Evolutionary conservation across 2,888 invertebrate species (phyloP).

Genomic region (Dasysyrphus albostriatus): DNA sequence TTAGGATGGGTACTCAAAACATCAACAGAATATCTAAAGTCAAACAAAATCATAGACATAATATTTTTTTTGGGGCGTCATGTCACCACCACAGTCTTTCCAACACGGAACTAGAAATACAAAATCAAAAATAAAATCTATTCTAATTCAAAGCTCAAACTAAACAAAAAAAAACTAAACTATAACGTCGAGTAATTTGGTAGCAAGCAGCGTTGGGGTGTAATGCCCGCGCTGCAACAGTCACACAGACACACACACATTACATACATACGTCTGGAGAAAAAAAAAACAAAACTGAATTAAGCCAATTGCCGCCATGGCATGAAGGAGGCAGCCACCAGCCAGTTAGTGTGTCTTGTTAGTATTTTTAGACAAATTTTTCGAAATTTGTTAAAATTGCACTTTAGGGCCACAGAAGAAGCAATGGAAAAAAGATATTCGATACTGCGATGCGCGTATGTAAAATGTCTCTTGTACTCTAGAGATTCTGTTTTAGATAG

Average conservation of each 20-base stretch:
- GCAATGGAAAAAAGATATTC: constrained; percentile 62
- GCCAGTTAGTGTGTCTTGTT: constrained; percentile 42
- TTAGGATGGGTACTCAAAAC: too few relatives aligned
- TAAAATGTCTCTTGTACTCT: constrained; percentile 33
- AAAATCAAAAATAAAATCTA: constrained; percentile 23
- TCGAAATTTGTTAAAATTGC: constrained; percentile 66
- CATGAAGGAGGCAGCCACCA: constrained; percentile 43
- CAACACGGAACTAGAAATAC: not conserved
- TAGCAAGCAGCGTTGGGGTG: constrained; percentile 27
- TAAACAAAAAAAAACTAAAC: constrained; percentile 17
- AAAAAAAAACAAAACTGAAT: constrained; percentile 16
- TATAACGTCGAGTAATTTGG: constrained; percentile 27
- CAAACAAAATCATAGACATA: too few relatives aligned
- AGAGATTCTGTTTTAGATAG: constrained; percentile 20
- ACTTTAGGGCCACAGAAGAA: constrained; percentile 58
- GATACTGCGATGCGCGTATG: constrained; percentile 47
- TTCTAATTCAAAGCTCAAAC: constrained; percentile 42
- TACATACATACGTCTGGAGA: constrained; percentile 20
- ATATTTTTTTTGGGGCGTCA: too few relatives aligned
- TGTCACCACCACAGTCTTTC: too few relatives aligned
- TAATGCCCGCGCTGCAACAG: not conserved
- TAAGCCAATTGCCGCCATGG: constrained; percentile 4
- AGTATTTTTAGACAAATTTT: constrained; percentile 71
- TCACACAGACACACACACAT: not conserved
- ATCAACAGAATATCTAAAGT: too few relatives aligned